Evolutionary conservation across 1,140 invertebrate species (phyloP), one percentile per base, ranked within the genome.

Genomic region (Ips nitidus): DNA sequence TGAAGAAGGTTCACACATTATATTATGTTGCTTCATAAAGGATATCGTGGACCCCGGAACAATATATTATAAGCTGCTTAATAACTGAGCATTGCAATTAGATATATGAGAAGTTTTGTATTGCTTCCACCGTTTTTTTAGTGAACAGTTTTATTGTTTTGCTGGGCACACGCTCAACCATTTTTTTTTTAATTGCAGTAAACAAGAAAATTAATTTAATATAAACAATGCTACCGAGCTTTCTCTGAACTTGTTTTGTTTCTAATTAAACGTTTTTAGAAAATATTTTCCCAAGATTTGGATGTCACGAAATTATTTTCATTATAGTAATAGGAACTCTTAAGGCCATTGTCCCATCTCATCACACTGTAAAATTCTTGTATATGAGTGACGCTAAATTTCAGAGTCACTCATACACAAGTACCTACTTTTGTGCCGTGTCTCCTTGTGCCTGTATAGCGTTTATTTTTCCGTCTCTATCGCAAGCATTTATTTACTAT

Each of bases 1-100:
- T 73, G 71, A 70, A 61, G 61, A 41, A 59, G 56, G 66, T 73
- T 73, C 72, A 65, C 72, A 73, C 72, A 69, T 73, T 69, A 71
- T 40, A 56, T 67, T 66, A 62, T 56, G 62, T 55, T 61, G 41
- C 41, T 42, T 57, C 50, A 65, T 64, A 70, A 69, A 69, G 60
- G 63, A 66, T 62, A 66, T 71, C 59, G 65, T 63, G 41, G 52
- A 71, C 39, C 62, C 66, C 63, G 67, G 62, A 69, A 72, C 59
- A 65, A 71, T 64, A 63, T 62, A 63, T 69, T 56, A 69, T 63
- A 62, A 40, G 45, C 41, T 47, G 50, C 61, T 60, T 68, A 68
- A 68, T 68, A 68, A 62, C 40, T 52, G 41, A 61, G 43, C 37
- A 66, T 66, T 58, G 55, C 59, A 66, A 59, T 58, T 66, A 68